These are phyloP conservation scores for Anguilla megastoma DNA, from an alignment of 2,797 vertebrate species.

Conservation along the genomic window DNA sequence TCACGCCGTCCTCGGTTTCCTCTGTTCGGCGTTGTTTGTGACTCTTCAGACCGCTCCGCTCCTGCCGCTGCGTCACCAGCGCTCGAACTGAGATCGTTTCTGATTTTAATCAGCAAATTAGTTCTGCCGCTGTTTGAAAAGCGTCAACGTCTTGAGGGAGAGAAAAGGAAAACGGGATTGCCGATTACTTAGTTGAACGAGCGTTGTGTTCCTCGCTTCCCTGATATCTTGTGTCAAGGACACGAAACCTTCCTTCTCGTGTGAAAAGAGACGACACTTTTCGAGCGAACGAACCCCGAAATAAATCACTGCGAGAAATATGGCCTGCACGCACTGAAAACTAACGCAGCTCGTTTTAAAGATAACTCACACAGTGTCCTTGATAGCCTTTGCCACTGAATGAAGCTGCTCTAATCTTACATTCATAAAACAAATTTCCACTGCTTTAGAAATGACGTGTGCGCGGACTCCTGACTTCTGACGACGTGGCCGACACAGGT, in stretches of 20 bases:
- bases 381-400: neutral
- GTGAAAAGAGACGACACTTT: neutral
- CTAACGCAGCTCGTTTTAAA: neutral
- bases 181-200: neutral
- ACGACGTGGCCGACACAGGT: neutral
- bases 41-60: neutral
- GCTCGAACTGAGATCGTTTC: neutral
- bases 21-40: neutral
- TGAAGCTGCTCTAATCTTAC: neutral
- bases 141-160: neutral
- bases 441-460: conserved; percentile 23
- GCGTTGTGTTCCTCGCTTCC: neutral
- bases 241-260: neutral
- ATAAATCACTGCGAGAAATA: neutral
- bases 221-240: neutral
- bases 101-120: neutral
- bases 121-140: neutral
- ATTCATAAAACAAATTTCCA: neutral
- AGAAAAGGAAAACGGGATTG: neutral
- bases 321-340: neutral
- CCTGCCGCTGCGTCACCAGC: neutral
- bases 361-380: neutral
- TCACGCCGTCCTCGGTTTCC: neutral
- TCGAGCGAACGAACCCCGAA: neutral
- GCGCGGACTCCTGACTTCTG: conserved; percentile 19